phyloP scores from a whole-genome alignment of 2,797 vertebrate species.

The Sphaeramia orbicularis region DNA sequence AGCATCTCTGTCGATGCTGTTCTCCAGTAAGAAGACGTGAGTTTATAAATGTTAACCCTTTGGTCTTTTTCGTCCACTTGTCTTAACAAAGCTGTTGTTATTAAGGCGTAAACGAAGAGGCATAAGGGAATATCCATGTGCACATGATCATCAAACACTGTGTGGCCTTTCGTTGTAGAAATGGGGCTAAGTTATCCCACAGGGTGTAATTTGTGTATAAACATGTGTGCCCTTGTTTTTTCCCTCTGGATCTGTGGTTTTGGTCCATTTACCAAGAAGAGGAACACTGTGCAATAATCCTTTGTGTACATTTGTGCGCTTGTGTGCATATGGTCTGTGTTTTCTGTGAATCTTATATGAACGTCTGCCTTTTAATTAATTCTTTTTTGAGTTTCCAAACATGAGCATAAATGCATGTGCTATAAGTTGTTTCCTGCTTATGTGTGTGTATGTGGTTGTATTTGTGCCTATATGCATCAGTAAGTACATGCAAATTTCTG shows the following conservation, averaged over 20 bases:
- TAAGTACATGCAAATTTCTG: constrained; percentile 50
- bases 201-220: constrained; percentile 75
- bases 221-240: constrained; percentile 65
- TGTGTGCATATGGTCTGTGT: constrained; percentile 15
- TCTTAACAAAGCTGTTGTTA: constrained; percentile 31
- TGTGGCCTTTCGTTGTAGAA: constrained; percentile 66
- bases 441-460: constrained; percentile 22
- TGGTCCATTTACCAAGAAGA: constrained; percentile 75
- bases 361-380: background rate
- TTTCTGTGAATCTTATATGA: constrained; percentile 13
- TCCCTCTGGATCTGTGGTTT: constrained; percentile 65
- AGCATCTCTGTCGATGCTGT: constrained; percentile 11
- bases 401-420: background rate
- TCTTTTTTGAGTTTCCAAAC: background rate
- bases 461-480: constrained; percentile 45
- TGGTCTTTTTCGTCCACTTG: background rate
- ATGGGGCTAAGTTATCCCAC: constrained; percentile 74
- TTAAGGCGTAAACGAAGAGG: constrained; percentile 46
- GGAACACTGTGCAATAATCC: constrained; percentile 36
- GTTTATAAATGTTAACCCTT: constrained; percentile 14
- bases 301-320: constrained; percentile 34
- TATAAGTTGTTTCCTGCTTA: constrained; percentile 16
- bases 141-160: constrained; percentile 63
- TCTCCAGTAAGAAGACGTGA: constrained; percentile 11
- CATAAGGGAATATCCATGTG: constrained; percentile 50